phyloP scores from a whole-genome alignment of 2,113 vertebrate species.

The Myotis lucifugus region DNA sequence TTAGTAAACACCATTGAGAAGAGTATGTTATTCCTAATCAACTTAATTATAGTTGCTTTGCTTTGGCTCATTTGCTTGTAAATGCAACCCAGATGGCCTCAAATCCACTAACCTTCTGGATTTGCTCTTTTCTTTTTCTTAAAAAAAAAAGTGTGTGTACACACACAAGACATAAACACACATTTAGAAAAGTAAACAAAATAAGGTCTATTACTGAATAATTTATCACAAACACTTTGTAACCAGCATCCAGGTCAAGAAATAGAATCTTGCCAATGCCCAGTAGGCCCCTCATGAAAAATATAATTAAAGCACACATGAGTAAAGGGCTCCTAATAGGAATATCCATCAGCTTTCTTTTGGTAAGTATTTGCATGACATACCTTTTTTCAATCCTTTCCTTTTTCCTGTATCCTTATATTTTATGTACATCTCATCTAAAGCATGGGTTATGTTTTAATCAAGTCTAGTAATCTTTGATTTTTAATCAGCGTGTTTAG shows the following conservation, averaged over 20 bases:
- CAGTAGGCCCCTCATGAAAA: not conserved
- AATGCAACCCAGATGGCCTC: constrained; percentile 51
- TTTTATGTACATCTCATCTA: not conserved
- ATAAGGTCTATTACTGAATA: not conserved
- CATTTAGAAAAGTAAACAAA: not conserved
- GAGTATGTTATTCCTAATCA: constrained; percentile 36
- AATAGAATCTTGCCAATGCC: not conserved
- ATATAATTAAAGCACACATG: not conserved
- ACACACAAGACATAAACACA: not conserved
- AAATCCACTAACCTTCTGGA: constrained; percentile 31
- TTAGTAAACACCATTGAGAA: constrained; percentile 28
- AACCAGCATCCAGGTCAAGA: not conserved
- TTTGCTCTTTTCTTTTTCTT: not conserved
- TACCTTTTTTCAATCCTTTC: not conserved
- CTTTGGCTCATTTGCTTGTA: constrained; percentile 56
- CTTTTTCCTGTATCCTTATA: not conserved
- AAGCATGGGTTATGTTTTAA: not conserved
- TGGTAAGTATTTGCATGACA: not conserved
- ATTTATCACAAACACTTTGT: not conserved
- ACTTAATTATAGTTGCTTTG: constrained; percentile 45
- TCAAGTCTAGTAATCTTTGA: not conserved
- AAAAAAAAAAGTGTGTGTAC: not conserved
- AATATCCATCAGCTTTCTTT: not conserved
- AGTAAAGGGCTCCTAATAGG: not conserved
- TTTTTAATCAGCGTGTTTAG: constrained; percentile 29